A percentile compares a stretch with the other conserved stretches of the same genome.
Conservation (phyloP, 2,888 invertebrate species). For the Syritta pipiens region DNA sequence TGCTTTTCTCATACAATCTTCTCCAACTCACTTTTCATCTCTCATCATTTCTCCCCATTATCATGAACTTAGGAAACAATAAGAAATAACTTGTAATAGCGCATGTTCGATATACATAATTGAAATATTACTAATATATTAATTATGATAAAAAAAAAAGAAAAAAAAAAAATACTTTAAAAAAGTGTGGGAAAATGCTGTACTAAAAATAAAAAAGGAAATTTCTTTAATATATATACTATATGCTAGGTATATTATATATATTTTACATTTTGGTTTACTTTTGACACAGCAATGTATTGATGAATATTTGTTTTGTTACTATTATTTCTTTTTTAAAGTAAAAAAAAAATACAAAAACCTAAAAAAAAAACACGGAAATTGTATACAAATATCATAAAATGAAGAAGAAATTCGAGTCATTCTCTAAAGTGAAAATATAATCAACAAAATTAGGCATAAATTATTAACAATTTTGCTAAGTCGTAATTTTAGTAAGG, state of each 20-base stretch:
- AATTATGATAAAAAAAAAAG: conserved; percentile 55
- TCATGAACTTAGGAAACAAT: conserved; percentile 66
- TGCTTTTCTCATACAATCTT: conserved; percentile 64
- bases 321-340: conserved; percentile 28
- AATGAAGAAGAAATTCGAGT: conserved; percentile 49
- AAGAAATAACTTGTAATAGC: conserved; percentile 68
- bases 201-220: conserved; percentile 45
- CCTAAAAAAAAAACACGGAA: conserved; percentile 40
- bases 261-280: conserved; percentile 57
- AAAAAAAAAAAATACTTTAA: conserved; percentile 45
- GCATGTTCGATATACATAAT: conserved; percentile 69
- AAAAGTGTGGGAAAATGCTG: conserved; percentile 51
- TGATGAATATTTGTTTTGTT: conserved; percentile 32
- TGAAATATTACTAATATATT: conserved; percentile 68
- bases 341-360: background rate
- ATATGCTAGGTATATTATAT: conserved; percentile 56
- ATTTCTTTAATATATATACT: conserved; percentile 42
- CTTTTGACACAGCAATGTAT: conserved; percentile 32
- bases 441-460: conserved; percentile 67
- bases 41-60: conserved; percentile 51
- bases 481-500: conserved; percentile 67
- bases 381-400: conserved; percentile 65
- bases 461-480: conserved; percentile 69
- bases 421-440: conserved; percentile 65
- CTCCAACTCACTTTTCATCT: conserved; percentile 56